phyloP scores from a whole-genome alignment of 53 echinoderm and acorn worm genomes.

The Hippasteria phrygiana region DNA sequence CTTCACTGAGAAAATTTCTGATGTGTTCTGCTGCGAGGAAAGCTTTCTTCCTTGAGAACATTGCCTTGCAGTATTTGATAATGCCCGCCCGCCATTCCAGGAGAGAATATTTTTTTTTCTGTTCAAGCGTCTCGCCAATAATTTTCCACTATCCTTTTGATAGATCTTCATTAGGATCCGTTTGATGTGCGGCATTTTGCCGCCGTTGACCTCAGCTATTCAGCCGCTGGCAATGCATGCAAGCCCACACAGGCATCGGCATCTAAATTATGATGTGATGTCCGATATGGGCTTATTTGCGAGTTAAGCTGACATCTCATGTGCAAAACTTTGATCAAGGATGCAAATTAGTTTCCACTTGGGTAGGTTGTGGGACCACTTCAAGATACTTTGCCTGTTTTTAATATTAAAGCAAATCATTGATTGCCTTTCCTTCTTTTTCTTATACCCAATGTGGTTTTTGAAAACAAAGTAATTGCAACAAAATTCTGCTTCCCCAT shows the following conservation, averaged over 20 bases:
- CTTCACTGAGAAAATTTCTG: neutral
- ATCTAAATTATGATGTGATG: slow-evolving; percentile 51
- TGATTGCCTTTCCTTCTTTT: too few species aligned
- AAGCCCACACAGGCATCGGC: slow-evolving; percentile 37
- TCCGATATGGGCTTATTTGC: slow-evolving; percentile 55
- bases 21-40: neutral
- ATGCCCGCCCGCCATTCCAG: neutral
- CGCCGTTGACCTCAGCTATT: slow-evolving; percentile 49
- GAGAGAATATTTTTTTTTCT: slow-evolving; percentile 15
- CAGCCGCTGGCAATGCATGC: slow-evolving; percentile 36
- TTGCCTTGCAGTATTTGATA: slow-evolving; percentile 14
- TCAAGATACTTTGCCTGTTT: neutral
- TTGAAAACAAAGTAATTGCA: too few species aligned
- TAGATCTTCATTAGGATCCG: slow-evolving; percentile 49
- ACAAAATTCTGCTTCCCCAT: too few species aligned
- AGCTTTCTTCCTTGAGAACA: neutral
- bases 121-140: slow-evolving; percentile 24
- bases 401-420: neutral
- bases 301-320: slow-evolving; percentile 40
- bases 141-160: slow-evolving; percentile 39
- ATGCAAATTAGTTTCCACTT: slow-evolving; percentile 40
- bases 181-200: slow-evolving; percentile 44
- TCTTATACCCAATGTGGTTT: too few species aligned
- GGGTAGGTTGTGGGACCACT: neutral
- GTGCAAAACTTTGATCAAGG: slow-evolving; percentile 54